These are phyloP conservation scores for Hozukius guyotensis DNA, from an alignment of 2,797 vertebrate genomes.

Conservation along the genomic window DNA sequence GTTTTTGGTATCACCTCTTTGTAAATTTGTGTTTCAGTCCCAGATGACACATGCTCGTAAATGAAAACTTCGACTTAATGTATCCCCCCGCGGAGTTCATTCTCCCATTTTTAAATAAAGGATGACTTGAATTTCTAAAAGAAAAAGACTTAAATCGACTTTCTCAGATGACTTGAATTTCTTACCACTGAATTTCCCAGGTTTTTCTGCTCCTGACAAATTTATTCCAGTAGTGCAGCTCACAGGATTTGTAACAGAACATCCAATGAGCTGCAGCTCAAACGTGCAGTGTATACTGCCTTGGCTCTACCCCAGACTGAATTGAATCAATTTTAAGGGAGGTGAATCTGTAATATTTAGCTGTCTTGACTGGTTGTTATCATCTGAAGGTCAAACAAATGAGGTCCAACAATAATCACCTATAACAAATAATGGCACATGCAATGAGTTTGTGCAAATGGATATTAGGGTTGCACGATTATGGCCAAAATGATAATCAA, in stretches of 20 bases:
- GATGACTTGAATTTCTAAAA: background rate
- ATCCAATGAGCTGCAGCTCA: constrained; percentile 27
- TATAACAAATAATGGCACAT: background rate
- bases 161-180: constrained; percentile 17
- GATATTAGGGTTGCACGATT: background rate
- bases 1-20: background rate
- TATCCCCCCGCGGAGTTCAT: background rate
- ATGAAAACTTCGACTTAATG: background rate
- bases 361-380: background rate
- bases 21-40: background rate
- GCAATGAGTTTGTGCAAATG: background rate
- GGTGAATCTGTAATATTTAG: background rate
- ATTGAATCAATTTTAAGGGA: constrained; percentile 24
- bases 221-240: constrained; percentile 31
- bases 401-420: background rate
- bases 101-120: background rate
- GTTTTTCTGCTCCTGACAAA: constrained; percentile 5
- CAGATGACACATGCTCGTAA: background rate
- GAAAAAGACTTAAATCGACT: background rate
- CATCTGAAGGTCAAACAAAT: constrained; percentile 38
- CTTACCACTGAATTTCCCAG: background rate
- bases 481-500: too few species aligned
- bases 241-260: constrained; percentile 41
- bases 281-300: constrained; percentile 16
- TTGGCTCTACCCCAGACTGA: constrained; percentile 11